Base-by-base conservation (phyloP, 2,888 invertebrate genomes). In the Napeogenes sylphis region DNA sequence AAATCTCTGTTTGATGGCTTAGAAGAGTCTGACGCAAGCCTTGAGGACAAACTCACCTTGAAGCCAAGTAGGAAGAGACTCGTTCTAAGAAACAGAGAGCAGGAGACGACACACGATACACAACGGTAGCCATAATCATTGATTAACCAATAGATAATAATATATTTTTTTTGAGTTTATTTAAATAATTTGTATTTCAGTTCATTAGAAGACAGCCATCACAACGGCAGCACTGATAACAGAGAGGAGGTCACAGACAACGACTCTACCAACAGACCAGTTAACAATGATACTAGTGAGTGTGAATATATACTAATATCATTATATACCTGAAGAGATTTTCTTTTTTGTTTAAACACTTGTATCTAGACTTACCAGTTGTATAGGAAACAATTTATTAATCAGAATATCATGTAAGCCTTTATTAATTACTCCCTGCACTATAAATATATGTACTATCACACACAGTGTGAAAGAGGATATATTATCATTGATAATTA, bases 1-100 rank as follows among this genome's bases (percentile, higher is more conserved):
- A 95, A 95, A 80, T 94, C 94, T 0, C 82, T 98, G 0, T 98
- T 98, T 82, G 97, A 97, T 75, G 97, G 97, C 0, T 84, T 97
- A 2, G 96, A 96, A 70, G 97, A 97, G 73, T 94, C 94, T 10
- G 95, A 96, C 76, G 91, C 93, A 5, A 92, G 91, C 56, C 75
- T 94, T 0, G 92, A 93, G 63, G 92, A 92, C 71, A 91, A 89
- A 72, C 87, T 92, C 69, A 92, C 83, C 66, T 79, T 89, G 68
- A 94, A 89, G 74, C 93, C 92, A 10, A 94, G 93, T 72, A 91
- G 95, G 1, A 96, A 96, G 78, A 93, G 96, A 3, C 90, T 97
- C 13, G 93, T 95, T 4, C 86, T 97, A 5, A 93, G 94, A n/a
- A 51, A 51, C 51, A 51, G 32, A 66, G 6, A 66, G 71, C 35